Evolutionary conservation across 2,797 vertebrate genomes (phyloP).

Genomic region (Nyctalus aviator): DNA sequence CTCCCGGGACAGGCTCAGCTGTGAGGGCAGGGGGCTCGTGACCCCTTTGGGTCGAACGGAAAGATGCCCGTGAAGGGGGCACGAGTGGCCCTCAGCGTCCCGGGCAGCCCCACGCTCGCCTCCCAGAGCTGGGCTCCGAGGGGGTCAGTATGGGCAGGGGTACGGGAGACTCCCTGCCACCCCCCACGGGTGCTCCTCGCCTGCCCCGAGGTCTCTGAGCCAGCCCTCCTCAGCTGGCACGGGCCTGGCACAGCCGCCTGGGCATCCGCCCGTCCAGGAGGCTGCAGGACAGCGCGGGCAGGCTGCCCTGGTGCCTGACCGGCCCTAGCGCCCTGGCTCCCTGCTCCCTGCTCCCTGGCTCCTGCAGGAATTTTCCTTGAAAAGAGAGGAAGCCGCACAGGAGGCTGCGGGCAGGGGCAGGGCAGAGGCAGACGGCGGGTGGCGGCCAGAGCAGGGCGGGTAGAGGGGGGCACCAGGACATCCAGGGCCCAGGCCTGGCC

Average conservation of each 20-base stretch:
- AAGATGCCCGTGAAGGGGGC: neutral
- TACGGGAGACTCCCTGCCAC: rapidly evolving
- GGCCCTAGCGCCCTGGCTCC: neutral
- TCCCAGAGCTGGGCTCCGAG: neutral
- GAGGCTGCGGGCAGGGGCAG: neutral
- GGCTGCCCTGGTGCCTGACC: neutral
- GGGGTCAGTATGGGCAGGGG: neutral
- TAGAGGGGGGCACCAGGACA: neutral
- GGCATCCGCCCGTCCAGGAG: neutral
- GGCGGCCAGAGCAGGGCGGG: rapidly evolving
- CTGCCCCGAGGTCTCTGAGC: neutral
- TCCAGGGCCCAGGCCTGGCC: neutral
- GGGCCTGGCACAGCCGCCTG: neutral
- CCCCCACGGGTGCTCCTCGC: neutral
- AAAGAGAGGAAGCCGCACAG: neutral
- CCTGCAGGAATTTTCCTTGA: conserved; percentile 53
- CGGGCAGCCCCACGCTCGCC: neutral
- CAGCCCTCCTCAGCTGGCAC: neutral
- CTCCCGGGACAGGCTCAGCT: too few species aligned
- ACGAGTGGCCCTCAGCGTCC: rapidly evolving
- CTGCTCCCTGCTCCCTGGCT: neutral
- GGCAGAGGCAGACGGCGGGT: neutral
- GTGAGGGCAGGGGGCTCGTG: neutral
- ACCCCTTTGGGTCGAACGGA: neutral
- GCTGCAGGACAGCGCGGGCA: rapidly evolving